Evolutionary conservation across 2,113 vertebrate species (phyloP).

Genomic region (Labeo catla): DNA sequence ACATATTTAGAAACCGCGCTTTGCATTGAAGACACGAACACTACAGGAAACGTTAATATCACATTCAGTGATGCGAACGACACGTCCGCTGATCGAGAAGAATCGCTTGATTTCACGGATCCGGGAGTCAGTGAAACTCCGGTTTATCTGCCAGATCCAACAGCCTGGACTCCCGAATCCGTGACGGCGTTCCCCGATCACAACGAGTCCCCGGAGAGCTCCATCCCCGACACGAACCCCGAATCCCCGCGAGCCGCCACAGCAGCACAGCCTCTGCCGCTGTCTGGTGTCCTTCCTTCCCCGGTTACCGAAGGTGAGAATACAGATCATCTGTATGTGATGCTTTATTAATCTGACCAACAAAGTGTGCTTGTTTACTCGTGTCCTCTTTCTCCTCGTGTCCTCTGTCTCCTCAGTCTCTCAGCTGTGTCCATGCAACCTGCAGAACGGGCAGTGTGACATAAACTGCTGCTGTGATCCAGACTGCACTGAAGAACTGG

Average conservation of each 20-base stretch:
- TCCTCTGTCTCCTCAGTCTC: constrained; percentile 68
- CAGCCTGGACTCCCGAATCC: constrained; percentile 18
- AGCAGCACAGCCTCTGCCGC: constrained; percentile 43
- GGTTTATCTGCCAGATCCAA: neutral
- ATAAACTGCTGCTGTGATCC: constrained; percentile 86
- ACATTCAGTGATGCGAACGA: constrained; percentile 28
- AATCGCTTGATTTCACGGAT: constrained; percentile 28
- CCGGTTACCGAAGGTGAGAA: constrained; percentile 52
- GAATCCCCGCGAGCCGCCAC: neutral
- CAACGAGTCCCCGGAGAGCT: neutral
- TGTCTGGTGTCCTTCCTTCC: constrained; percentile 48
- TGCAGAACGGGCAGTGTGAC: constrained; percentile 78
- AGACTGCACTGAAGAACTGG: constrained; percentile 76
- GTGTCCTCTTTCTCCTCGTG: neutral
- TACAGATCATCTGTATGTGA: too few species aligned
- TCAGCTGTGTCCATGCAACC: constrained; percentile 80
- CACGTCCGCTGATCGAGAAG: constrained; percentile 1
- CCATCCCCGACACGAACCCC: neutral
- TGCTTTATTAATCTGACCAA: neutral
- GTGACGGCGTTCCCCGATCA: neutral
- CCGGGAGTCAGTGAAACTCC: neutral
- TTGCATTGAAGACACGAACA: neutral
- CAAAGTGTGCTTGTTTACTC: neutral
- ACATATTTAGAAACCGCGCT: neutral
- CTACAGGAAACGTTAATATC: neutral